Conservation (phyloP, 2,113 vertebrate species). For the Chascanopsetta lugubris region DNA sequence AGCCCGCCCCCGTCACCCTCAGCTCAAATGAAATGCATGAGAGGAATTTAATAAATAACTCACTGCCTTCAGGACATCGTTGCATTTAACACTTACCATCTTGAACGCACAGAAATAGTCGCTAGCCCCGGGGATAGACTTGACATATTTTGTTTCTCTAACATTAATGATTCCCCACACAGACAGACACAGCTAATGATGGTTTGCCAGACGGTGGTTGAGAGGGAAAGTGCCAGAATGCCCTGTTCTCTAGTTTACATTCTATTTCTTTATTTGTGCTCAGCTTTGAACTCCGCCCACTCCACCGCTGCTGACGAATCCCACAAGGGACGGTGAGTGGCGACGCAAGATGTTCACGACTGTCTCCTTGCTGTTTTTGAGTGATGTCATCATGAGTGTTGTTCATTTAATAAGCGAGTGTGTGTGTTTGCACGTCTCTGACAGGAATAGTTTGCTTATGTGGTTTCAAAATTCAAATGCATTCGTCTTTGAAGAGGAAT, state of each 20-base stretch:
- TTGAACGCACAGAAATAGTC: slow-evolving; percentile 62
- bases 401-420: slow-evolving; percentile 28
- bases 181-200: slow-evolving; percentile 52
- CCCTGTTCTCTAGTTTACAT: slow-evolving; percentile 46
- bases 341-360: slow-evolving; percentile 36
- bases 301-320: slow-evolving; percentile 48
- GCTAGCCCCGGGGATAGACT: slow-evolving; percentile 63
- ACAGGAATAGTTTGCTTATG: slow-evolving; percentile 3
- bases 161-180: slow-evolving; percentile 67
- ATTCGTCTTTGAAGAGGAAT: slow-evolving; percentile 2
- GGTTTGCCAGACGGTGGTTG: slow-evolving; percentile 52
- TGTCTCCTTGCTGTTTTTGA: slow-evolving; percentile 31
- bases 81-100: slow-evolving; percentile 42
- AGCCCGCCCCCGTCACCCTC: slow-evolving; percentile 41
- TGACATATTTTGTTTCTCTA: slow-evolving; percentile 71
- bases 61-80: slow-evolving; percentile 59
- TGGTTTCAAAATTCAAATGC: background rate
- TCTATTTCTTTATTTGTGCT: slow-evolving; percentile 51
- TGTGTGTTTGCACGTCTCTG: background rate
- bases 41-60: slow-evolving; percentile 69
- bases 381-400: slow-evolving; percentile 27
- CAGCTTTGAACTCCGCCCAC: slow-evolving; percentile 60
- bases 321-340: slow-evolving; percentile 19
- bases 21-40: slow-evolving; percentile 59
- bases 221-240: slow-evolving; percentile 57